Conservation (phyloP, 53 echinoderm and acorn worm genomes). For the Actinopyga echinites region DNA sequence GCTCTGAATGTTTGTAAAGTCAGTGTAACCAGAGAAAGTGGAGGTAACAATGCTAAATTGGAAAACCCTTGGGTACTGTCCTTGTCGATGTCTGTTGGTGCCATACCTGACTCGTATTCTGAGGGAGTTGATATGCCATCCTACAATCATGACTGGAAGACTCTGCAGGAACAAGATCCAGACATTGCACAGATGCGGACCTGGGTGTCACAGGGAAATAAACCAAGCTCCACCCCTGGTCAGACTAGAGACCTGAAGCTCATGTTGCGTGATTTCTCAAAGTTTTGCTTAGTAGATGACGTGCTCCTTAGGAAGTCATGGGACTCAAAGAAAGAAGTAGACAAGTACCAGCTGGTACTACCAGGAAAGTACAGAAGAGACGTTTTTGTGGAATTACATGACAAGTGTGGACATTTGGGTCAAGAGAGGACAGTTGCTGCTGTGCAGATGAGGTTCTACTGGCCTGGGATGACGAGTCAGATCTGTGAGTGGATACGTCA, state of each 20-base stretch:
- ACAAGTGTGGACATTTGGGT: conserved; percentile 38
- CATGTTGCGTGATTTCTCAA: conserved; percentile 16
- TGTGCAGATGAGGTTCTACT: conserved; percentile 36
- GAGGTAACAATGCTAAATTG: neutral
- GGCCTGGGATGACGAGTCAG: conserved; percentile 24
- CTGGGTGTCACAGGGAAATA: neutral
- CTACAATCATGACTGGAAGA: conserved; percentile 33
- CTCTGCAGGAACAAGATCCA: conserved; percentile 42
- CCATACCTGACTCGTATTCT: conserved; percentile 22
- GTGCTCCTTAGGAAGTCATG: conserved; percentile 21
- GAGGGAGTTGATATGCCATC: neutral
- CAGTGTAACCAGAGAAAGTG: neutral
- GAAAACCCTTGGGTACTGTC: conserved; percentile 29
- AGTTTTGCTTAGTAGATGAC: conserved; percentile 23
- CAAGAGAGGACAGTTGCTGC: conserved; percentile 30
- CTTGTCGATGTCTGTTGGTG: conserved; percentile 35
- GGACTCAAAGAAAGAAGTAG: conserved; percentile 6
- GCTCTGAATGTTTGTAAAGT: neutral
- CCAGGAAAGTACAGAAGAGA: conserved; percentile 18
- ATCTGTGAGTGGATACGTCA: conserved; percentile 13
- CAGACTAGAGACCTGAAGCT: neutral
- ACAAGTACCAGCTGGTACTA: conserved; percentile 53
- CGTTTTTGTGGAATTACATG: conserved; percentile 27
- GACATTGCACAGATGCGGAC: neutral
- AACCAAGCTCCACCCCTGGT: neutral